These are phyloP conservation scores for Epinephelus malabaricus DNA, from an alignment of 2,797 vertebrate genomes.

Conservation along the genomic window DNA sequence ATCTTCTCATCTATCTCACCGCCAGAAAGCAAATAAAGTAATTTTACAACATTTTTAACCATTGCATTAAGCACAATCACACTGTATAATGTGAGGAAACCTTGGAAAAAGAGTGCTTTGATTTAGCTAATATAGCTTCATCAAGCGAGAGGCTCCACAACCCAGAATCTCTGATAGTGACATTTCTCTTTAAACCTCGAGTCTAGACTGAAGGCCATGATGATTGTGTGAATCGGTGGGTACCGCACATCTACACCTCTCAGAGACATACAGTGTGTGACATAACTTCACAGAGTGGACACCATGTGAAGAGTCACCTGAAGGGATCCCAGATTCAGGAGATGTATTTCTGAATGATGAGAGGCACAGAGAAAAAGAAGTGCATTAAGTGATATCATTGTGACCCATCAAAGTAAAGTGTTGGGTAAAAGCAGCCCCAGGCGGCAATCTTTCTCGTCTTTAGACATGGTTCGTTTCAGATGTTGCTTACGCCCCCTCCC, in stretches of 20 bases:
- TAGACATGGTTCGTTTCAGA: conserved; percentile 57
- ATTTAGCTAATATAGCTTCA: neutral
- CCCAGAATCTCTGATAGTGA: neutral
- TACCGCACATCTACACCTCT: conserved; percentile 6
- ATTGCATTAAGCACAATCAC: neutral
- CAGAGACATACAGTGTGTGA: conserved; percentile 41
- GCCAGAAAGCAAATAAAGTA: neutral
- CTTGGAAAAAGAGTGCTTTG: neutral
- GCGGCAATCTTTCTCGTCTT: conserved; percentile 48
- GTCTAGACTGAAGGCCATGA: conserved; percentile 24
- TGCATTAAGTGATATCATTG: conserved; percentile 66
- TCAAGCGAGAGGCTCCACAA: neutral
- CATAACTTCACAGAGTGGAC: conserved; percentile 46
- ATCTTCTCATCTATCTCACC: neutral
- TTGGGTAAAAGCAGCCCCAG: conserved; percentile 70
- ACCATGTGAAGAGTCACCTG: conserved; percentile 44
- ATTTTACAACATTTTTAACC: neutral
- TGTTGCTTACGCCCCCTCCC: conserved; percentile 14
- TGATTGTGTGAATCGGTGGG: conserved; percentile 25
- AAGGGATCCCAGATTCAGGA: conserved; percentile 26
- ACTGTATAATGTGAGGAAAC: neutral
- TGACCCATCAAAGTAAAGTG: conserved; percentile 58
- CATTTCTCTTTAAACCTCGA: conserved; percentile 3
- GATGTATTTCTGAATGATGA: conserved; percentile 46
- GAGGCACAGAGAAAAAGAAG: conserved; percentile 29